Evolutionary conservation across 2,113 vertebrate genomes (phyloP), one percentile per base, ranked within the genome.

Genomic region (Carassius gibelio): DNA sequence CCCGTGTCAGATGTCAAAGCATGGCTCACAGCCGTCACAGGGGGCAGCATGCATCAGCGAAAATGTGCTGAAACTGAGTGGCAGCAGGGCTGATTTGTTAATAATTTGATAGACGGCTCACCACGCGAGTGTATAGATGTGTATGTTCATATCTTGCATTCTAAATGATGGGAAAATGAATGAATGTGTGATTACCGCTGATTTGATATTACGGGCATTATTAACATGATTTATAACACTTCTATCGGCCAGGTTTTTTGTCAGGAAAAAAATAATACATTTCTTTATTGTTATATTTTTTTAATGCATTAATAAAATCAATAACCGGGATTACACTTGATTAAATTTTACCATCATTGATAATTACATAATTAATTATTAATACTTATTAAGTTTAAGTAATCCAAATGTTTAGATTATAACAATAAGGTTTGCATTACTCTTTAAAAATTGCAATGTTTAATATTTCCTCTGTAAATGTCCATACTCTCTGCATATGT

Each of bases 1-100:
- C 23, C n/a, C 3, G 50, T 52, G 75, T 74, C 55, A 80, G 80
- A 57, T 84, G 72, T 69, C n/a, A 78, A 77, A 69, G 72, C 84
- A 80, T 21, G 30, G 17, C 26, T 77, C 83, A 66, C 30, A 66
- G 38, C 8, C 23, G 19, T 81, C 13, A 15, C 78, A 66, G 59
- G 69, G 52, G 50, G 38, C 42, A 74, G 75, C 48, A 5, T 61
- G 52, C 52, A 61, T 85, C 77, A 85, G 84, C 30, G 14, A 36
- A 85, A 72, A 80, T 13, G 5, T 23, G 19, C n/a, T 34, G 11
- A 42, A n/a, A 84, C 57, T 68, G 8, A 36, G 30, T 68, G 59
- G 36, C 17, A 42, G 50, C 42, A 45, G 48, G 9, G 7, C 68
- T 59, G n/a, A 38, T 68, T 61, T 52, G 30, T 15, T 36, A 68